These are phyloP conservation scores for Tenualosa ilisha DNA, from an alignment of 2,797 vertebrate species.

Conservation along the genomic window DNA sequence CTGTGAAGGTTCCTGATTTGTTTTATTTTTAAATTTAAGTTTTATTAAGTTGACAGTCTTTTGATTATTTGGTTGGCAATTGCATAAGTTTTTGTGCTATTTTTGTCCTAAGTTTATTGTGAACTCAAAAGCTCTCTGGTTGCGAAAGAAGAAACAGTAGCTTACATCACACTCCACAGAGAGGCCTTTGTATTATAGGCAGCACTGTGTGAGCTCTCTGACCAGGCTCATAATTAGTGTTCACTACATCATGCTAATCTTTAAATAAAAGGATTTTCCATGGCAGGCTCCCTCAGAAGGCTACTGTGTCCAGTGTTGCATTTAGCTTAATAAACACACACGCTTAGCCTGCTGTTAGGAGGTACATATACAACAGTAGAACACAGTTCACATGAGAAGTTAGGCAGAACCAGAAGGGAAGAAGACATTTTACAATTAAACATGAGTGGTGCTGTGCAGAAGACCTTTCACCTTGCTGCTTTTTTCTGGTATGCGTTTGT, in stretches of 20 bases:
- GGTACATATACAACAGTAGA: background rate
- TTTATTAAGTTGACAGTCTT: no score
- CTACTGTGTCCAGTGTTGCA: background rate
- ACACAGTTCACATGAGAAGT: background rate
- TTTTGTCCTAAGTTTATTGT: background rate
- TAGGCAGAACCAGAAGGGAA: background rate
- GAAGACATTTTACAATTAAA: background rate
- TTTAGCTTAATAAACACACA: background rate
- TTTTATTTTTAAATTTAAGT: no score
- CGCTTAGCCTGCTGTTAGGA: background rate
- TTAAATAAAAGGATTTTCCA: conserved; percentile 49
- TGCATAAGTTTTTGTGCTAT: background rate
- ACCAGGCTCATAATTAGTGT: conserved; percentile 53
- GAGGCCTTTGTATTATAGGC: conserved; percentile 61
- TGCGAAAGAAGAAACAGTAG: conserved; percentile 56
- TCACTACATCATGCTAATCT: conserved; percentile 61
- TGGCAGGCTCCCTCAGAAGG: background rate
- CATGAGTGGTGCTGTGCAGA: conserved; percentile 66
- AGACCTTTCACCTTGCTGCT: conserved; percentile 72
- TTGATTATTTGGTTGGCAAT: background rate
- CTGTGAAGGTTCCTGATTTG: background rate
- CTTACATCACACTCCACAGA: conserved; percentile 61
- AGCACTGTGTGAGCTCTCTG: conserved; percentile 39
- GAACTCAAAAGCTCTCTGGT: conserved; percentile 44
- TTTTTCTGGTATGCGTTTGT: conserved; percentile 81